A percentile compares a stretch with the other conserved stretches of the same genome.
These are phyloP conservation scores for Bujurquina vittata DNA, from an alignment of 2,113 vertebrate genomes.

Conservation along the genomic window DNA sequence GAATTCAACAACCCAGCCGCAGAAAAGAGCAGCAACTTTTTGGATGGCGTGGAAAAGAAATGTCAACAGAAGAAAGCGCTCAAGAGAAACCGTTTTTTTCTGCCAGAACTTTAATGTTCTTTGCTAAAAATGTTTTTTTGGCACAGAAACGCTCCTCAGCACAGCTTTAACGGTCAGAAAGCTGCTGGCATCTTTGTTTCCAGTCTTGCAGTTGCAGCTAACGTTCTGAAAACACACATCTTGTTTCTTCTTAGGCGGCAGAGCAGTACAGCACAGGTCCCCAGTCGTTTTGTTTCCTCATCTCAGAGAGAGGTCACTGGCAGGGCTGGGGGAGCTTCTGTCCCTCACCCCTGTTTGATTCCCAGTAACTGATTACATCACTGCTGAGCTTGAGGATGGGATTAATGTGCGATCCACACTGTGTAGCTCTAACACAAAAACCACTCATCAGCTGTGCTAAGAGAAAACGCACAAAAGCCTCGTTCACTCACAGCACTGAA, in stretches of 20 bases:
- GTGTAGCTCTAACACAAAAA: no score
- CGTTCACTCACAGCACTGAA: neutral
- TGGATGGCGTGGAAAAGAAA: neutral
- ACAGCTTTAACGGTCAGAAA: neutral
- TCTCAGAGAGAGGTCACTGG: neutral
- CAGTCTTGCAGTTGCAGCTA: neutral
- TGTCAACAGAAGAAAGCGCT: neutral
- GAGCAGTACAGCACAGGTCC: neutral
- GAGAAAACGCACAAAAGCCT: neutral
- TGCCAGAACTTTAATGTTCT: neutral
- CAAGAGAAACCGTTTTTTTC: neutral
- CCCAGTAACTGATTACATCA: no score
- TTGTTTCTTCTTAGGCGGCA: neutral
- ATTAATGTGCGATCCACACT: no score
- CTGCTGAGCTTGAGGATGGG: no score
- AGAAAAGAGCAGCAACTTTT: neutral
- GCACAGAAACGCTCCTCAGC: neutral
- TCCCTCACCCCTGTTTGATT: neutral
- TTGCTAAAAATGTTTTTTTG: neutral
- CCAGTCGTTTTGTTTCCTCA: neutral
- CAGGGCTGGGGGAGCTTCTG: fast-evolving
- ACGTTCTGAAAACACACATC: neutral
- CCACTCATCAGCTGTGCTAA: no score
- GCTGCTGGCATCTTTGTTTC: neutral
- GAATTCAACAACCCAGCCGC: neutral